phyloP scores from a whole-genome alignment of 2,113 vertebrate species.

The Synodontis membranacea region DNA sequence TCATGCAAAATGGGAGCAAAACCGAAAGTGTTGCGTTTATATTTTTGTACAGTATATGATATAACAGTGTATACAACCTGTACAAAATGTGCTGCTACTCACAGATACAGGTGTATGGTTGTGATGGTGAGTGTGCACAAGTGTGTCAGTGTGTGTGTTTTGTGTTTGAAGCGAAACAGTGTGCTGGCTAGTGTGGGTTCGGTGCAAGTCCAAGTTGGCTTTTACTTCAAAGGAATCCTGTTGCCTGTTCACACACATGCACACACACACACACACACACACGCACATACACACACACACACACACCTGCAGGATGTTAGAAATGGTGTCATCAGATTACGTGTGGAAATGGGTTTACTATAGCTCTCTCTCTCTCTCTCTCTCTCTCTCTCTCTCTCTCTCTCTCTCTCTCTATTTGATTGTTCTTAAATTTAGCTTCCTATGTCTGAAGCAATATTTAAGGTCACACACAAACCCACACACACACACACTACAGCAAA shows the following conservation, averaged over 20 bases:
- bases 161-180: slow-evolving; percentile 42
- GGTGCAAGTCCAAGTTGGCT: slow-evolving; percentile 43
- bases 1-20: no score
- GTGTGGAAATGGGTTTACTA: slow-evolving; percentile 6
- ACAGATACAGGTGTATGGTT: slow-evolving; percentile 12
- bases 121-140: not conserved
- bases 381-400: not conserved
- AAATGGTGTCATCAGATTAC: slow-evolving; percentile 42
- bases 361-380: slow-evolving; percentile 4
- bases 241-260: slow-evolving; percentile 37
- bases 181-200: slow-evolving; percentile 38
- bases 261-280: slow-evolving; percentile 30
- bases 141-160: slow-evolving; percentile 37
- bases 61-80: not conserved
- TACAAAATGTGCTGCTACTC: not conserved
- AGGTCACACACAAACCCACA: not conserved
- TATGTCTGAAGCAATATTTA: slow-evolving; percentile 16
- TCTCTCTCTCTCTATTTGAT: not conserved
- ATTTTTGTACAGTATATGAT: not conserved
- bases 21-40: no score
- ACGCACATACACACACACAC: slow-evolving; percentile 22
- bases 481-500: not conserved
- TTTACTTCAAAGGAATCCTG: slow-evolving; percentile 36
- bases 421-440: not conserved
- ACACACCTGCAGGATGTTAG: slow-evolving; percentile 35